phyloP scores from a whole-genome alignment of 2,888 invertebrate species.

The Cenopis cana region DNA sequence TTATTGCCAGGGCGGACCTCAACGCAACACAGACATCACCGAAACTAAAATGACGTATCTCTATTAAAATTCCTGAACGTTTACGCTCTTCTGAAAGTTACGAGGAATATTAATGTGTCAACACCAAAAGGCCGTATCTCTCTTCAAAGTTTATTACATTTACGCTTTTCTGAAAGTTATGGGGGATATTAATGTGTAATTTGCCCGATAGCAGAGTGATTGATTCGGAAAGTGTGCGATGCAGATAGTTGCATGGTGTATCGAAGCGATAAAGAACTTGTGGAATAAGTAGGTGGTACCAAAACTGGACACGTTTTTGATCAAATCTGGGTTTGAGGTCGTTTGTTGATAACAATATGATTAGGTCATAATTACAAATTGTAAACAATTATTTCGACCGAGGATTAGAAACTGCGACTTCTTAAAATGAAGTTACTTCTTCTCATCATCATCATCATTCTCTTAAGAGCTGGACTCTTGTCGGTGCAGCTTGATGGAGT shows the following conservation, averaged over 20 bases:
- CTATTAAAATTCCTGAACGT: neutral
- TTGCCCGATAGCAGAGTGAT: slow-evolving; percentile 79
- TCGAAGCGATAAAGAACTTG: slow-evolving; percentile 62
- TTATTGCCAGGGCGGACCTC: slow-evolving; percentile 67
- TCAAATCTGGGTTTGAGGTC: neutral
- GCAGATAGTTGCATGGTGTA: slow-evolving; percentile 73
- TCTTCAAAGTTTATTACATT: neutral
- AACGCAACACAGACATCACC: slow-evolving; percentile 44
- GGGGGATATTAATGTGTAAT: slow-evolving; percentile 80
- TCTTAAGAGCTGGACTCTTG: no score
- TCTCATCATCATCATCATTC: no score
- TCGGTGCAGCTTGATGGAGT: no score
- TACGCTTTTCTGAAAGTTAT: slow-evolving; percentile 40
- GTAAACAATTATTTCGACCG: no score
- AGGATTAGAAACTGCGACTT: no score
- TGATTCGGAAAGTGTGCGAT: slow-evolving; percentile 81
- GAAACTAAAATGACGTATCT: neutral
- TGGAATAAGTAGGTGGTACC: slow-evolving; percentile 47
- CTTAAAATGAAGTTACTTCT: no score
- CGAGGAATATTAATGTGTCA: neutral
- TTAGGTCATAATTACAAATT: no score
- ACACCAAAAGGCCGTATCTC: neutral
- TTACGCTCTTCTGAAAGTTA: neutral
- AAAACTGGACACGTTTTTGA: slow-evolving; percentile 20
- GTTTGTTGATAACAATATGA: neutral